phyloP scores from a whole-genome alignment of 1,140 invertebrate genomes.

The Halictus rubicundus region DNA sequence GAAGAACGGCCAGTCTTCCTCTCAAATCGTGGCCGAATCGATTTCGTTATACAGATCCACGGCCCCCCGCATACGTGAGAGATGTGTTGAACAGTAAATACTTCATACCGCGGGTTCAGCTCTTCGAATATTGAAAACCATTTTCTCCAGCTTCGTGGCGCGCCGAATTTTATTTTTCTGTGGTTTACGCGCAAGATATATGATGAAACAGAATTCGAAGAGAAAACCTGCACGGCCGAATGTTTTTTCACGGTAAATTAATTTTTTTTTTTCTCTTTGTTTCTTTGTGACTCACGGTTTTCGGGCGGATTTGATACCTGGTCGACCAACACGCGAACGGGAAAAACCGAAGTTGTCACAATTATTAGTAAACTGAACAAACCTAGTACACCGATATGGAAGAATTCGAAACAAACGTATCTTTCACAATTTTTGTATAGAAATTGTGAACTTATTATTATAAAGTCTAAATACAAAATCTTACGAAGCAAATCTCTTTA shows the following conservation, averaged over 20 bases:
- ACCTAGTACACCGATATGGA: too few species aligned
- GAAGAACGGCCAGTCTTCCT: not conserved
- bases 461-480: too few species aligned
- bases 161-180: conserved; percentile 43
- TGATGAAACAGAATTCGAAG: not conserved
- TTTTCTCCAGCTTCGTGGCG: conserved; percentile 17
- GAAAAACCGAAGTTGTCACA: too few species aligned
- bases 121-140: conserved; percentile 60
- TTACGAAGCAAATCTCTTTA: too few species aligned
- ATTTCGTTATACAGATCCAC: conserved; percentile 60
- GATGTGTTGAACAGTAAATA: conserved; percentile 65
- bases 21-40: conserved; percentile 50
- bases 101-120: conserved; percentile 60
- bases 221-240: not conserved
- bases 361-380: too few species aligned
- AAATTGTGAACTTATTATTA: too few species aligned
- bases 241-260: not conserved
- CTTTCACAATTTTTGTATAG: too few species aligned
- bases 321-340: not conserved
- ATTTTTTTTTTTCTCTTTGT: too few species aligned
- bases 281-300: not conserved
- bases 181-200: not conserved
- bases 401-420: too few species aligned
- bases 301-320: not conserved
- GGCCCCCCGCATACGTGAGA: conserved; percentile 51